A percentile compares a stretch with the other conserved stretches of the same genome.
Evolutionary conservation across 2,797 vertebrate species (phyloP).

Genomic region (Buphagus erythrorhynchus): DNA sequence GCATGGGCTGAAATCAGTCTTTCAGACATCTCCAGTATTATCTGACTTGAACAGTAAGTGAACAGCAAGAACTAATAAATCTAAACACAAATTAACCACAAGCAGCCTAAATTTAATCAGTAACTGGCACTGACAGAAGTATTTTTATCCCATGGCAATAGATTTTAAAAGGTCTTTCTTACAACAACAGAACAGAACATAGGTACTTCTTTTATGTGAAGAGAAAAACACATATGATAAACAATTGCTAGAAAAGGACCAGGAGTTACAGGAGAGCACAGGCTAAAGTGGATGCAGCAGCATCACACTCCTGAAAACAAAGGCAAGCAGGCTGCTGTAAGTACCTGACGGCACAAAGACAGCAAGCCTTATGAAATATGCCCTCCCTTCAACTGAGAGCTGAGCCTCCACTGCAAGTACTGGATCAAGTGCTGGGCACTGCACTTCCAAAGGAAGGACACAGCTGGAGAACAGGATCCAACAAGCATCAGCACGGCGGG

Average conservation of each 20-base stretch:
- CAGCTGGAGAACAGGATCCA: neutral
- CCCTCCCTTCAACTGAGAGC: neutral
- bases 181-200: neutral
- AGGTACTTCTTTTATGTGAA: neutral
- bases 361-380: neutral
- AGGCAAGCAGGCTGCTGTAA: rapidly evolving
- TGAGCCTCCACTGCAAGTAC: neutral
- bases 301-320: neutral
- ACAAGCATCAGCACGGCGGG: neutral
- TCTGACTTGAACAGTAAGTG: neutral
- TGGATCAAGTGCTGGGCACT: neutral
- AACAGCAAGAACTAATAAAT: neutral
- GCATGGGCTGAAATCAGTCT: neutral
- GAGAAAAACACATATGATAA: neutral
- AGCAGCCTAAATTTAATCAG: neutral
- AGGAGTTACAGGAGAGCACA: neutral
- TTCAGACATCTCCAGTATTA: neutral
- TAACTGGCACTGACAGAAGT: neutral
- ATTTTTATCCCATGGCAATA: neutral
- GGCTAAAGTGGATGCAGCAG: neutral
- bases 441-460: neutral
- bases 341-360: neutral
- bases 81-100: neutral
- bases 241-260: neutral
- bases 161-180: neutral